phyloP scores from a whole-genome alignment of 2,888 invertebrate genomes.

The Odontomyia ornata region DNA sequence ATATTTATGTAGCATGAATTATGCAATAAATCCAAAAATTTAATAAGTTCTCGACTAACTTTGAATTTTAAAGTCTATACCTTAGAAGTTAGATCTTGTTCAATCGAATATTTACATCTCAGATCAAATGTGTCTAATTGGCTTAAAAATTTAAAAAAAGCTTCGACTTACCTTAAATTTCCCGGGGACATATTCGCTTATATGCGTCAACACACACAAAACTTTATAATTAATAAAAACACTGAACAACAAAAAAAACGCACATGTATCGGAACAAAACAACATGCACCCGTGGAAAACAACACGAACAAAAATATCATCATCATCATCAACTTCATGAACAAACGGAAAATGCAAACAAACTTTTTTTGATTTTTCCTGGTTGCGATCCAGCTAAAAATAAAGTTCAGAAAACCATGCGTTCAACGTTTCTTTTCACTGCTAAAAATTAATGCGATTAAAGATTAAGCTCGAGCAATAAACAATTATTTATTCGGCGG shows the following conservation, averaged over 20 bases:
- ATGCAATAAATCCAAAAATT: too few species aligned
- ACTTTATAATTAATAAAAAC: conserved; percentile 29
- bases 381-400: conserved; percentile 20
- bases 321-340: conserved; percentile 7
- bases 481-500: conserved; percentile 33
- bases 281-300: conserved; percentile 38
- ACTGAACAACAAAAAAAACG: conserved; percentile 41
- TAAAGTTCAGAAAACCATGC: conserved; percentile 44
- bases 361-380: conserved; percentile 13
- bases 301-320: conserved; percentile 32
- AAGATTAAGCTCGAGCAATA: conserved; percentile 44
- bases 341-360: conserved; percentile 30
- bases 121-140: too few species aligned
- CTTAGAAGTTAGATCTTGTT: too few species aligned
- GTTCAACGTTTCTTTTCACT: conserved; percentile 10
- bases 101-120: too few species aligned
- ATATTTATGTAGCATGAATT: too few species aligned
- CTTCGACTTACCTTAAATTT: conserved; percentile 41
- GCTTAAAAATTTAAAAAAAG: too few species aligned
- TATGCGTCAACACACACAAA: conserved; percentile 34
- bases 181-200: background rate
- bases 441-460: conserved; percentile 32
- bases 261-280: conserved; percentile 40
- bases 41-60: too few species aligned
- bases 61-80: too few species aligned